phyloP scores from a whole-genome alignment of 1,140 invertebrate species.

The Drosophila takahashii region DNA sequence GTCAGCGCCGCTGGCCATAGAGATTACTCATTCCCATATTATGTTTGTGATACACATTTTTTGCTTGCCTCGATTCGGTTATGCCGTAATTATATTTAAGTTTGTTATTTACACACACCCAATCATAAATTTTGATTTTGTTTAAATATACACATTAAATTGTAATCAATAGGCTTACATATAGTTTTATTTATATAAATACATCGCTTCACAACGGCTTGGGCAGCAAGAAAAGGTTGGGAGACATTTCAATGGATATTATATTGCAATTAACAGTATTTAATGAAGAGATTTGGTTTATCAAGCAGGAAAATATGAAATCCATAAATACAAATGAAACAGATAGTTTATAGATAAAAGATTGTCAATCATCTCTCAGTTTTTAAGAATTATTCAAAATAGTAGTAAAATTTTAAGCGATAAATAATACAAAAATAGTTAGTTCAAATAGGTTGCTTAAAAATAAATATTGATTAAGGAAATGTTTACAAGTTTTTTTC shows the following conservation, averaged over 20 bases:
- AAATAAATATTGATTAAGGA: too few species aligned
- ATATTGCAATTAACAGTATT: slow-evolving; percentile 37
- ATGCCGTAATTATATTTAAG: slow-evolving; percentile 55
- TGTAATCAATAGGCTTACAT: slow-evolving; percentile 55
- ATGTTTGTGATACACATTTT: slow-evolving; percentile 22
- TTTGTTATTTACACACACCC: slow-evolving; percentile 64
- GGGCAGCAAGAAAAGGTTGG: background rate
- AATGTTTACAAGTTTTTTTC: too few species aligned
- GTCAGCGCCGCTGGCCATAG: slow-evolving; percentile 28
- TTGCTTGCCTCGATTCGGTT: slow-evolving; percentile 8
- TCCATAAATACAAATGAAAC: background rate
- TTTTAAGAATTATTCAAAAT: background rate
- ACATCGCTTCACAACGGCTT: slow-evolving; percentile 40
- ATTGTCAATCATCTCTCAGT: background rate
- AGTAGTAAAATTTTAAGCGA: too few species aligned
- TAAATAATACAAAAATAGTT: background rate
- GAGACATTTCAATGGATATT: background rate
- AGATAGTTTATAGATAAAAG: background rate
- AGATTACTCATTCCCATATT: slow-evolving; percentile 35
- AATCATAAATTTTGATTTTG: slow-evolving; percentile 57
- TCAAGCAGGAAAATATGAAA: background rate
- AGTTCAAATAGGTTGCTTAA: too few species aligned
- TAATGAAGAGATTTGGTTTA: slow-evolving; percentile 14
- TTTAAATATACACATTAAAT: slow-evolving; percentile 72
- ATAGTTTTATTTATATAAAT: slow-evolving; percentile 21